Evolutionary conservation across 2,888 invertebrate species (phyloP), one percentile per base, ranked within the genome.

Genomic region (Ethmia dodecea): DNA sequence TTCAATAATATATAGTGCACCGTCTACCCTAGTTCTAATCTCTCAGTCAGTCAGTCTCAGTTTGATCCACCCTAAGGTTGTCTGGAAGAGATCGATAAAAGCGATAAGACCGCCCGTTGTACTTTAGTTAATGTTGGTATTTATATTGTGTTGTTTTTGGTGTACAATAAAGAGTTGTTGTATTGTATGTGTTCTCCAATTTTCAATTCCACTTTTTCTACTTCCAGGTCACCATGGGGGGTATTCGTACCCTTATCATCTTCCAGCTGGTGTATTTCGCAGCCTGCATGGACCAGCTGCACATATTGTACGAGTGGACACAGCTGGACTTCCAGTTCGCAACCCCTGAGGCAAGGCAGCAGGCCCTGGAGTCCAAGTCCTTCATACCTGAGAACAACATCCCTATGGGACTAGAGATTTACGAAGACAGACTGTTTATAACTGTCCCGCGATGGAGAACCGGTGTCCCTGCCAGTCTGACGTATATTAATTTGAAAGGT

Each of bases 391-490:
- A 90, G 58, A 91, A 92, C 63, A 92, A 92, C 44, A 83, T 94
- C 13, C 94, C 94, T 0, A 88, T 93, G 60, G 93, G 94, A 0
- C 47, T 94, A 47, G 94, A 94, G 68, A 89, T 93, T 8, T 89
- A 89, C 48, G 88, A 84, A 27, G 89, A 92, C 44, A 86, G 91
- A 43, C 65, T 94, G 45, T 94, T 94, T 57, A 70, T 94, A 10
- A 92, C 93, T 0, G 88, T 94, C 33, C 93, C 93, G 1, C 87
- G 93, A 48, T 94, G 94, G 94, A 90, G 88, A 53, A 60, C 74
- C 12, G 94, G 94, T 6, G 92, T 94, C 13, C 91, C 93, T 1
- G 90, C 93, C 13, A 92, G 92, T 41, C 84, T 94, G 62, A 91
- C 90, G 56, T 93, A 92, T 69, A 89, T 94, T 51, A 88, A 90